Evolutionary conservation across 92 coral and sea anemone genomes (phyloP), one percentile per base, ranked within the genome.

Genomic region (Epizoanthus rinbou): DNA sequence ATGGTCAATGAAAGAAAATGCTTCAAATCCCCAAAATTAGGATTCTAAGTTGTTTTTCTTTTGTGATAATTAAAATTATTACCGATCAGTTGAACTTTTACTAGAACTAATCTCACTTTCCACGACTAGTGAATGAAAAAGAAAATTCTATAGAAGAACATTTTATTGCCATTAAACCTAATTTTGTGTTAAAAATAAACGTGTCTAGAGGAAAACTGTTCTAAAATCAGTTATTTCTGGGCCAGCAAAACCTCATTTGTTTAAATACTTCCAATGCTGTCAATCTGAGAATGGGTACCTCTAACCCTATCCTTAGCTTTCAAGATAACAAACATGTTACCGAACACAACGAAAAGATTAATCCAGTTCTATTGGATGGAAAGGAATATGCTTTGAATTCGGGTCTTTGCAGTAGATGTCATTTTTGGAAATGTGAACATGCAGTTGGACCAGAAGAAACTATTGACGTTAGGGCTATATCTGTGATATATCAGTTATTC

Each of bases 1-100:
- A 41, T 67, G 72, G 72, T 67, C 47, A 67, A 67, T 67, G 72
- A 67, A 33, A 24, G 15, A 41, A 67, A 67, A 67, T 67, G 6
- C 17, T 41, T 67, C 72, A 67, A 10, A 67, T 67, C 72, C 25
- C 72, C 17, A 25, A 66, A 66, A 66, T 66, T 66, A 66, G 41
- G 72, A 7, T 19, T 28, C 19, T 66, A 15, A 66, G 72, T 66
- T 66, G 72, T 66, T 31, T 8, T 33, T n/a, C 16, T 33, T 66
- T 66, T n/a, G 72, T 23, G 39, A 66, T 33, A 66, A 66, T 66
- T 66, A 66, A 24, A 66, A 6, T 65, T 65, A 65, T 24, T 65
- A 11, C 35, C 70, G 70, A 65, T 65, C 17, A 14, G 70, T 65
- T 65, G 70, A 28, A 65, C 70, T 28, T 47, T 65, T 65, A 65